A percentile compares a stretch with the other conserved stretches of the same genome.
Evolutionary conservation across 2,113 vertebrate genomes (phyloP).

Genomic region (Blennius ocellaris): DNA sequence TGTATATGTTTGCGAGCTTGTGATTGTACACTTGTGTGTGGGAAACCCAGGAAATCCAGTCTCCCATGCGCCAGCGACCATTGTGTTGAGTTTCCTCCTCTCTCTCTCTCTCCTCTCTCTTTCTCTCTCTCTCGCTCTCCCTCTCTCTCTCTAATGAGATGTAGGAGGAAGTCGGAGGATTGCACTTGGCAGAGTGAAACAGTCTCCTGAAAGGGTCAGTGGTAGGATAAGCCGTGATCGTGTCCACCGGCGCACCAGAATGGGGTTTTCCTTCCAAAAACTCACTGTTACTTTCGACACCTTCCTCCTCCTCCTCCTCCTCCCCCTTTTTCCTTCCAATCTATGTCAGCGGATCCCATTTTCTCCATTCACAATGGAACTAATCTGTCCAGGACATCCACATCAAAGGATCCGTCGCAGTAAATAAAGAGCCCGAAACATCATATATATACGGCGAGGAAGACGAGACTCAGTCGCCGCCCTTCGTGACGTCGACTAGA

Average conservation of each 20-base stretch:
- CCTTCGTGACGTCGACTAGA: slow-evolving; percentile 23
- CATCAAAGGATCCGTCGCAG: slow-evolving; percentile 44
- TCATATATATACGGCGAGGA: slow-evolving; percentile 15
- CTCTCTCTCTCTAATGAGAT: slow-evolving; percentile 71
- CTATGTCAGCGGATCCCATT: slow-evolving; percentile 19
- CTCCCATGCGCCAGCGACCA: slow-evolving; percentile 80
- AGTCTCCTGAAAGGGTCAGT: slow-evolving; percentile 66
- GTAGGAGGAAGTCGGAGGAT: slow-evolving; percentile 68
- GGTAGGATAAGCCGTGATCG: slow-evolving; percentile 52
- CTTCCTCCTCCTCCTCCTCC: slow-evolving; percentile 12
- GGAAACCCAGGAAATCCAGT: slow-evolving; percentile 82
- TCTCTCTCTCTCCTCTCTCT: slow-evolving; percentile 53
- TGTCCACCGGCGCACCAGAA: slow-evolving; percentile 37
- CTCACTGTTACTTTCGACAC: slow-evolving; percentile 26
- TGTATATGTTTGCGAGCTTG: slow-evolving; percentile 63
- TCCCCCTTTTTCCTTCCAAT: slow-evolving; percentile 20
- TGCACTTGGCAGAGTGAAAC: slow-evolving; percentile 73
- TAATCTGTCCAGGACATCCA: slow-evolving; percentile 54
- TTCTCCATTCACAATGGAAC: slow-evolving; percentile 52
- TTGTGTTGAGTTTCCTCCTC: slow-evolving; percentile 78
- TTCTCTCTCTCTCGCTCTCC: slow-evolving; percentile 30
- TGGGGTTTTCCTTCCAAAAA: slow-evolving; percentile 31
- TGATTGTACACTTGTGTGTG: slow-evolving; percentile 79
- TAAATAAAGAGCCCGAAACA: slow-evolving; percentile 47
- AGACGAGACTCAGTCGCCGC: slow-evolving; percentile 11